These are phyloP conservation scores for Belgica antarctica DNA, from an alignment of 2,888 invertebrate genomes.

Conservation along the genomic window DNA sequence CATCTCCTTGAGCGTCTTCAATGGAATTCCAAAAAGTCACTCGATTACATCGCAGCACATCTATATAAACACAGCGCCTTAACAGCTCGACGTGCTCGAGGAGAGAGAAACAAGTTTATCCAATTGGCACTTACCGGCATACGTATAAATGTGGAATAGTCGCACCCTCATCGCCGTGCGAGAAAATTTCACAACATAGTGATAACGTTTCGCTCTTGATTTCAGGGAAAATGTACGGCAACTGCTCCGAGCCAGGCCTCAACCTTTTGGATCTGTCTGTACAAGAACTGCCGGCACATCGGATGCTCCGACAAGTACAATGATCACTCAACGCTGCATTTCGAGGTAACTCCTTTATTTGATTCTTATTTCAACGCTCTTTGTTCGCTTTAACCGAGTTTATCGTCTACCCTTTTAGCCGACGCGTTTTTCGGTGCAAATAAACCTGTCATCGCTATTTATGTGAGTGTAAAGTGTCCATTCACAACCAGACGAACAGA, in stretches of 20 bases:
- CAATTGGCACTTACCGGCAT: conserved; percentile 7
- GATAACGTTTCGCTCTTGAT: conserved; percentile 44
- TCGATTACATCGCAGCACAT: conserved; percentile 29
- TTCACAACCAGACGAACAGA: conserved; percentile 54
- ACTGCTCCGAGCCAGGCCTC: conserved; percentile 70
- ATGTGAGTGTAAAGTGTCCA: conserved; percentile 79
- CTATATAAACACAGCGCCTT: not conserved
- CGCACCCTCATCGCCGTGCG: no score
- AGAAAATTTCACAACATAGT: not conserved
- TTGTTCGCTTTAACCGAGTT: not conserved
- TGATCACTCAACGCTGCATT: conserved; percentile 81
- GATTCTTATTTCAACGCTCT: not conserved
- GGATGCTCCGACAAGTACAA: conserved; percentile 80
- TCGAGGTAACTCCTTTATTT: conserved; percentile 58
- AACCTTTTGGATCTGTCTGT: conserved; percentile 83
- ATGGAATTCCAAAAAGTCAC: conserved; percentile 2
- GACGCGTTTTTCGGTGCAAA: conserved; percentile 73
- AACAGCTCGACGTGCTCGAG: not conserved
- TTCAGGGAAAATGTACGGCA: conserved; percentile 64
- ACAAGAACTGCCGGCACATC: conserved; percentile 73
- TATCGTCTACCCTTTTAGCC: conserved; percentile 53
- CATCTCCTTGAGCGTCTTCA: no score
- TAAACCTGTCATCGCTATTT: conserved; percentile 80
- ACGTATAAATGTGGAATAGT: not conserved
- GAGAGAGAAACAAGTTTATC: conserved; percentile 6